A percentile compares a stretch with the other conserved stretches of the same genome.
Evolutionary conservation across 2,797 vertebrate species (phyloP).

Genomic region (Columba guinea): DNA sequence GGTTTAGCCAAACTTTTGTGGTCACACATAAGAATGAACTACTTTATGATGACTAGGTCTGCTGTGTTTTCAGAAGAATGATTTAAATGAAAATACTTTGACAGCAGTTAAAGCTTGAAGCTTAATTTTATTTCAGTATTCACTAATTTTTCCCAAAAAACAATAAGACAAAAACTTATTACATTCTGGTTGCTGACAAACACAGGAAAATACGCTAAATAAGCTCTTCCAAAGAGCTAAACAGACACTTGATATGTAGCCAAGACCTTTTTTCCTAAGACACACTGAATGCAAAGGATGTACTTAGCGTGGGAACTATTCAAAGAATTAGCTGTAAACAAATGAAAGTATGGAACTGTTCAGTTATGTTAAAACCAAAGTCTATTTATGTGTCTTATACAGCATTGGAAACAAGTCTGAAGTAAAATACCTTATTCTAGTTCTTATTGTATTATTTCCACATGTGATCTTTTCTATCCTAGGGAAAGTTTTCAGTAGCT

Average conservation of each 20-base stretch:
- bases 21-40: neutral
- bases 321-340: neutral
- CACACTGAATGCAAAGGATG: neutral
- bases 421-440: neutral
- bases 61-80: neutral
- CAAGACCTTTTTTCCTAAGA: conserved; percentile 24
- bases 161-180: neutral
- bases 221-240: conserved; percentile 6
- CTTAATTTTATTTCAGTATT: neutral
- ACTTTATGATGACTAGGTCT: neutral
- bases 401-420: neutral
- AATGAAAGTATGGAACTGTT: neutral
- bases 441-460: neutral
- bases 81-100: neutral
- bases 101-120: neutral
- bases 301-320: neutral
- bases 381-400: neutral
- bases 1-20: neutral
- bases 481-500: neutral
- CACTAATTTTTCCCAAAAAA: neutral
- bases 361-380: neutral
- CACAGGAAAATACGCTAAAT: neutral
- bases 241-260: neutral
- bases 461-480: neutral
- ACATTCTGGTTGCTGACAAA: neutral